phyloP scores from a whole-genome alignment of 2,797 vertebrate genomes.

The Austrolebias charrua region DNA sequence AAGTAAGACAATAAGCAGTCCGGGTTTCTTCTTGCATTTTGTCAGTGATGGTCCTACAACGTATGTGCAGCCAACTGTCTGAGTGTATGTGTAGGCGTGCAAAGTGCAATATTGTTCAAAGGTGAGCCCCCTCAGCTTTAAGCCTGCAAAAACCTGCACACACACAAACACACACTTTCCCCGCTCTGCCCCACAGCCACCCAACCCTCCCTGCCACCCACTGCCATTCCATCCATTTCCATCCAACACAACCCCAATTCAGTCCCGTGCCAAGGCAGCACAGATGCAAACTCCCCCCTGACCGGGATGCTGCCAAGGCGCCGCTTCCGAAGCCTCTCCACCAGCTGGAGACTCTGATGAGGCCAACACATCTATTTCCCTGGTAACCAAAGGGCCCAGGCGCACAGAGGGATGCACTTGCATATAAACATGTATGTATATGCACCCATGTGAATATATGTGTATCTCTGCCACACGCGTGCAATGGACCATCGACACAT shows the following conservation, averaged over 20 bases:
- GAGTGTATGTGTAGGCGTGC: neutral
- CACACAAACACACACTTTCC: conserved; percentile 15
- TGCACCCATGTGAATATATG: conserved; percentile 53
- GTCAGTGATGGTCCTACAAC: neutral
- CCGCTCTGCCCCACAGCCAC: conserved; percentile 1
- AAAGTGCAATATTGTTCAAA: conserved; percentile 34
- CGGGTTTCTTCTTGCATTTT: neutral
- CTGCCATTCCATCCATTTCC: conserved; percentile 43
- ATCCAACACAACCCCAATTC: conserved; percentile 67
- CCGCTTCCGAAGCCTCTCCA: conserved; percentile 83
- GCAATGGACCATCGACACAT: conserved; percentile 20
- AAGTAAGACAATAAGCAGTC: neutral
- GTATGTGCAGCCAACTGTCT: neutral
- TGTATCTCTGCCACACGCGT: conserved; percentile 46
- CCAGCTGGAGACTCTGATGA: conserved; percentile 87
- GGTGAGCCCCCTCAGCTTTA: conserved; percentile 31
- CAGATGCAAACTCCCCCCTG: conserved; percentile 88
- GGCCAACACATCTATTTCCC: conserved; percentile 87
- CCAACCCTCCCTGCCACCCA: conserved; percentile 24
- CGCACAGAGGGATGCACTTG: conserved; percentile 49
- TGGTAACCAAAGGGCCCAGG: conserved; percentile 79
- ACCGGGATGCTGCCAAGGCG: conserved; percentile 82
- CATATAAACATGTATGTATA: conserved; percentile 63
- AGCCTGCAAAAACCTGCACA: conserved; percentile 24
- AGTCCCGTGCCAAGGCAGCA: conserved; percentile 80